Evolutionary conservation across 2,797 vertebrate genomes (phyloP), one percentile per base, ranked within the genome.

Genomic region (Phoxinus dragarum): DNA sequence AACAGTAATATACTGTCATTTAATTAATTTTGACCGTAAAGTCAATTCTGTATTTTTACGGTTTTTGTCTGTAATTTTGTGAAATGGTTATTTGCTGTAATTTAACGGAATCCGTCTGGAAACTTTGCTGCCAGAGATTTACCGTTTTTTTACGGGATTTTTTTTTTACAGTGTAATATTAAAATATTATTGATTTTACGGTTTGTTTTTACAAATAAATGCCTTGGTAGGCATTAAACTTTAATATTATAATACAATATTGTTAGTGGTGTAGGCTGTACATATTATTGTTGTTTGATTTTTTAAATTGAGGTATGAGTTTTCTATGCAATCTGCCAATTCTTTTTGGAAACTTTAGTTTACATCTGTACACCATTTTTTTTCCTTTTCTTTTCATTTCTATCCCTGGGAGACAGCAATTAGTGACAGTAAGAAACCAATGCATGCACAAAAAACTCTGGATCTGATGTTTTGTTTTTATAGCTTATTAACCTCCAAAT

Each of bases 401-500:
- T 36, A 52, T 81, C 19, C 47, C 64, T 38, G 17, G 47, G 64
- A 68, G 79, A 54, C 47, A 49, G 69, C n/a, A 82, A 82, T 64
- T 64, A 64, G 40, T 64, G 56, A 47, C 54, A 82, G 27, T 73
- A 82, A 40, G 74, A 74, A 82, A 64, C 56, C 40, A 36, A 49
- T 74, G 61, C 54, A 44, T 47, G 21, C 69, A 36, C 19, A 49
- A 23, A 61, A 47, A 59, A 1, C 11, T 34, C 8, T 1, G 16
- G 44, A 54, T 84, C 16, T 4, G 31, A 31, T 83, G 21, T 76
- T 75, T 76, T 82, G 21, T 54, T 66, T 75, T 54, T 27, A 68
- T 21, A 38, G 31, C 44, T 52, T 74, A 64, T 74, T 84, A 67
- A 54, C 61, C 61, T 84, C 82, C 61, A 68, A 54, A 49, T 67